Evolutionary conservation across 2,797 vertebrate species (phyloP).

Genomic region (Syncerus caffer): DNA sequence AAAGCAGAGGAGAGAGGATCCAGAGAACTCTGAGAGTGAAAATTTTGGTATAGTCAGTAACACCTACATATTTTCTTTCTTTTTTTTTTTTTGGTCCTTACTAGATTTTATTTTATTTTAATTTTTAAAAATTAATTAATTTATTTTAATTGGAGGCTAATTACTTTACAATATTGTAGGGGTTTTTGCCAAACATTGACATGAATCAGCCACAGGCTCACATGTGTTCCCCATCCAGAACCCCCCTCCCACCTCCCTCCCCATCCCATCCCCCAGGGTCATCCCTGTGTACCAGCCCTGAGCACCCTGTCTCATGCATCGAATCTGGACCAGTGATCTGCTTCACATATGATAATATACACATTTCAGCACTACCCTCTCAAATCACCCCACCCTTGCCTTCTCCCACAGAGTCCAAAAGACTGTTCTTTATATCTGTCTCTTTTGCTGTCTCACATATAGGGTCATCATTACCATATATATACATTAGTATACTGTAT

Average conservation of each 20-base stretch:
- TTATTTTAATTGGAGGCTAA: background rate
- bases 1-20: background rate
- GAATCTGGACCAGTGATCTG: background rate
- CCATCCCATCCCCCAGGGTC: background rate
- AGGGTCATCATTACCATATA: background rate
- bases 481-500: background rate
- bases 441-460: background rate
- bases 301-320: background rate
- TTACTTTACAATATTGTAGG: background rate
- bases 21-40: background rate
- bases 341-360: background rate
- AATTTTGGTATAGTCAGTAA: background rate
- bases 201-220: accelerated
- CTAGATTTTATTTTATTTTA: background rate
- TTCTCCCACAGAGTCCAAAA: background rate
- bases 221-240: background rate
- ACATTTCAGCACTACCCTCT: background rate
- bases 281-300: background rate
- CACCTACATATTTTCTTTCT: background rate
- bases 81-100: background rate
- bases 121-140: background rate
- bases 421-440: background rate
- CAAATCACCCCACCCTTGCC: background rate
- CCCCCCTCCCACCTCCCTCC: accelerated
- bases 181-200: background rate